Conservation (phyloP, 1,140 invertebrate species). For the Ceratosolen fusciceps region DNA sequence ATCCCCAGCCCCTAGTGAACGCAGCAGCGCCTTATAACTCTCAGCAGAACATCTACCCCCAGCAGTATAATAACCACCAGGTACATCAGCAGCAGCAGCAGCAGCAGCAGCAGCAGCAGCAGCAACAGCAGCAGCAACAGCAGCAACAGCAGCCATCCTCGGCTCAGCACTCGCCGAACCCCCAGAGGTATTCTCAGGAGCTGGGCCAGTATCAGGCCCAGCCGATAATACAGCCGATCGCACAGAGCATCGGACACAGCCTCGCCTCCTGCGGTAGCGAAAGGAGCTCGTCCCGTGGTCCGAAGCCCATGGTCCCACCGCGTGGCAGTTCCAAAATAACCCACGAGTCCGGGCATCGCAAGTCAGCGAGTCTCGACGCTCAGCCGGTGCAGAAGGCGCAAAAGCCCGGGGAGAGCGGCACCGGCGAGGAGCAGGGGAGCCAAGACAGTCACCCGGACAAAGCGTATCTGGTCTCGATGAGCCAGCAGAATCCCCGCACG, state of each 20-base stretch:
- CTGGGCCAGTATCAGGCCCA: constrained; percentile 65
- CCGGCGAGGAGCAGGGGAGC: neutral
- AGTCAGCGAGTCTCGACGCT: constrained; percentile 60
- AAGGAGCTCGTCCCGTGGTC: constrained; percentile 59
- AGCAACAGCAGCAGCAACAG: no score
- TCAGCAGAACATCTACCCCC: constrained; percentile 58
- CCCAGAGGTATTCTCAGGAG: constrained; percentile 67
- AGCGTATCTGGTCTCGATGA: constrained; percentile 57
- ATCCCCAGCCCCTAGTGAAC: constrained; percentile 66
- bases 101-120: constrained; percentile 59
- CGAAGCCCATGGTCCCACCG: constrained; percentile 69
- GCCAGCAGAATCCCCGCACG: constrained; percentile 67
- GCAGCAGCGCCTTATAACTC: constrained; percentile 61
- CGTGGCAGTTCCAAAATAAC: constrained; percentile 69
- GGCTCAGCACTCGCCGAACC: constrained; percentile 65
- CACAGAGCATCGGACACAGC: constrained; percentile 62
- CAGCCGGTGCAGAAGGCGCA: constrained; percentile 54
- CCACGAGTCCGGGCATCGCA: constrained; percentile 62
- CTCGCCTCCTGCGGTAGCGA: constrained; percentile 56
- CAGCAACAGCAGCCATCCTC: constrained; percentile 61
- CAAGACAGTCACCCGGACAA: constrained; percentile 53
- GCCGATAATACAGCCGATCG: constrained; percentile 69
- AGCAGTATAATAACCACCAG: no score
- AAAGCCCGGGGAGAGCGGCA: constrained; percentile 42
- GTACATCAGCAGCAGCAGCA: constrained; percentile 60